phyloP scores from a whole-genome alignment of 1,140 invertebrate genomes.

The Rhyacophila brunnea region DNA sequence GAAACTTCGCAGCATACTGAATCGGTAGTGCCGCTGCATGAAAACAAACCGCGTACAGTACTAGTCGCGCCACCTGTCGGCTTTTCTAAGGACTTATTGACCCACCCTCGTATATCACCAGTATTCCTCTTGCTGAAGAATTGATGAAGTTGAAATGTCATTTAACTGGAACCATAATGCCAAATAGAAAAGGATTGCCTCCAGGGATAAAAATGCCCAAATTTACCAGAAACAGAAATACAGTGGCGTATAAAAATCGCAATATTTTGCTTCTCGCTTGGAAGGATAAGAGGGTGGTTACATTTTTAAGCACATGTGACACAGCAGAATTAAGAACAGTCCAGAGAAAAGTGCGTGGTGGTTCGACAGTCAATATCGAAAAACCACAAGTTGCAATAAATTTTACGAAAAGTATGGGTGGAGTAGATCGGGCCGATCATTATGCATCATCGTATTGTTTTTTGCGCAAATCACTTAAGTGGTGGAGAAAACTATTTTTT shows the following conservation, averaged over 20 bases:
- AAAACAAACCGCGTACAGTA: too few relatives aligned
- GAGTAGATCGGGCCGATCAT: constrained; percentile 38
- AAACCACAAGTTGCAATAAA: constrained; percentile 36
- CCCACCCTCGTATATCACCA: constrained; percentile 24
- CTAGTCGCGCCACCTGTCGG: too few relatives aligned
- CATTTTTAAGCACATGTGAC: constrained; percentile 12
- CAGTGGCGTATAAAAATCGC: constrained; percentile 2
- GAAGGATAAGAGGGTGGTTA: constrained; percentile 20
- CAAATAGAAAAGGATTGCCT: constrained; percentile 17
- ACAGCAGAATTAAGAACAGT: constrained; percentile 3
- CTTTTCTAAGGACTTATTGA: too few relatives aligned
- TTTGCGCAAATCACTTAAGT: constrained; percentile 37
- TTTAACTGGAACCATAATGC: constrained; percentile 22
- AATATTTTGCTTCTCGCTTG: constrained; percentile 13
- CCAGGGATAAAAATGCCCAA: constrained; percentile 17
- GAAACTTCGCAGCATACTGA: too few relatives aligned
- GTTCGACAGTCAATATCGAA: background rate
- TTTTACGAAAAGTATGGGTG: constrained; percentile 38
- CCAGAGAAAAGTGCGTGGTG: constrained; percentile 2
- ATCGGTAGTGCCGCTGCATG: too few relatives aligned
- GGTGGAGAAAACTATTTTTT: constrained; percentile 33
- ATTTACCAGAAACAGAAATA: constrained; percentile 7
- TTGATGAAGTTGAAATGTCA: constrained; percentile 1
- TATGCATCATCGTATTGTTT: constrained; percentile 39
- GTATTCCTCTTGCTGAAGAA: constrained; percentile 19